These are phyloP conservation scores for Pelagia noctiluca DNA, from an alignment of 30 jellyfish, hydroid and myxozoan species.

Conservation along the genomic window DNA sequence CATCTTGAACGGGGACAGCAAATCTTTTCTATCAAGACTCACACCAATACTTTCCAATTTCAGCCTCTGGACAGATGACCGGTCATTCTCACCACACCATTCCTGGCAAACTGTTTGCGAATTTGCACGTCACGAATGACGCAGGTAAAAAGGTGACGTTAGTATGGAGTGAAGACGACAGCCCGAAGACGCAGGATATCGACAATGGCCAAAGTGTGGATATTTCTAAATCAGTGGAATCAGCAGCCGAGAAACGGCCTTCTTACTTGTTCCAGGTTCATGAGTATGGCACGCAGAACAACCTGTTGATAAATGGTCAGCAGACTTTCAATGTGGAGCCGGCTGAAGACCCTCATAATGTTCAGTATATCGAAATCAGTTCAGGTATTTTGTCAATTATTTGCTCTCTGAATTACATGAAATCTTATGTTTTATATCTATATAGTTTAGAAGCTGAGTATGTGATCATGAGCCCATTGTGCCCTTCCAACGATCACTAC, in stretches of 20 bases:
- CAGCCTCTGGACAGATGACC: constrained; percentile 14
- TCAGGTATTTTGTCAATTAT: constrained; percentile 22
- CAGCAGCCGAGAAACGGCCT: constrained; percentile 47
- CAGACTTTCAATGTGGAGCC: constrained; percentile 78
- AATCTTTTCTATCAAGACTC: no score
- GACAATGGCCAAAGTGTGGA: constrained; percentile 77
- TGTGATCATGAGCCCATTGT: no score
- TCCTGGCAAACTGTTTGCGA: constrained; percentile 66
- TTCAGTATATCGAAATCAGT: constrained; percentile 69
- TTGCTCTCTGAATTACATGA: no score
- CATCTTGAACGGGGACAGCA: no score
- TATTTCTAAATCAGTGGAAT: constrained; percentile 60
- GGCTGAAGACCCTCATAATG: constrained; percentile 68
- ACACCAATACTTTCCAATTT: no score
- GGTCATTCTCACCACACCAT: constrained; percentile 45
- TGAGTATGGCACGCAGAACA: constrained; percentile 88
- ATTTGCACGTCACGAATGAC: constrained; percentile 76
- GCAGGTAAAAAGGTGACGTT: constrained; percentile 96
- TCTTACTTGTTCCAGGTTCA: constrained; percentile 90
- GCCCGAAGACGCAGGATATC: constrained; percentile 87
- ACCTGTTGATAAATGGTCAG: constrained; percentile 91
- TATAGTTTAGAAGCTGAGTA: no score
- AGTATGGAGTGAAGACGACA: constrained; percentile 93
- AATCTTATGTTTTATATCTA: background rate
- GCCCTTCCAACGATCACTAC: no score